A percentile compares a stretch with the other conserved stretches of the same genome.
These are phyloP conservation scores for Notarius quadriscutis DNA, from an alignment of 2,113 vertebrate species.

Conservation along the genomic window DNA sequence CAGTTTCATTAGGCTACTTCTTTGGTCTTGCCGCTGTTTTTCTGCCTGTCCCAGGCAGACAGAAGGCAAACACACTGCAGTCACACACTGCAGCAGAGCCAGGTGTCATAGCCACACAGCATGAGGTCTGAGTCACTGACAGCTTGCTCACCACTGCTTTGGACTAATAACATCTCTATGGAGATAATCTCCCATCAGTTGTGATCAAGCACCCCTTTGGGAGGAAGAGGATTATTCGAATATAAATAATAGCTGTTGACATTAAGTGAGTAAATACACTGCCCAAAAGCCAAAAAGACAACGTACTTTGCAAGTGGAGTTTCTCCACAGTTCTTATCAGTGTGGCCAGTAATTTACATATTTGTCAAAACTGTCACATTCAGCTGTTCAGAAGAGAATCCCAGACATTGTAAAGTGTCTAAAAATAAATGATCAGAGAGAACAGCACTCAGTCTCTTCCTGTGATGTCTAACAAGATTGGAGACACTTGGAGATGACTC, in stretches of 20 bases:
- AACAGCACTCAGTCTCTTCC: background rate
- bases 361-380: background rate
- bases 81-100: background rate
- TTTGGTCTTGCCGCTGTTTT: background rate
- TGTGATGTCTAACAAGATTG: background rate
- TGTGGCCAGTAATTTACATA: background rate
- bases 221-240: background rate
- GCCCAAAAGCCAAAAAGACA: background rate
- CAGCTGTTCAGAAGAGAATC: background rate
- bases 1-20: background rate
- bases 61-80: background rate
- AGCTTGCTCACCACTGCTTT: background rate
- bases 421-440: background rate
- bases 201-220: background rate
- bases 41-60: background rate
- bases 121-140: slow-evolving; percentile 20
- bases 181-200: background rate
- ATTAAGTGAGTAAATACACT: background rate
- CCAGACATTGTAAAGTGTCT: background rate
- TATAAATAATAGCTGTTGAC: background rate
- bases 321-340: background rate
- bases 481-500: background rate
- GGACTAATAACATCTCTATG: background rate
- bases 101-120: slow-evolving; percentile 13
- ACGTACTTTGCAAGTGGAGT: background rate